A percentile compares a stretch with the other conserved stretches of the same genome.
phyloP scores from a whole-genome alignment of 2,888 invertebrate species.

The Calliphora vomitoria region DNA sequence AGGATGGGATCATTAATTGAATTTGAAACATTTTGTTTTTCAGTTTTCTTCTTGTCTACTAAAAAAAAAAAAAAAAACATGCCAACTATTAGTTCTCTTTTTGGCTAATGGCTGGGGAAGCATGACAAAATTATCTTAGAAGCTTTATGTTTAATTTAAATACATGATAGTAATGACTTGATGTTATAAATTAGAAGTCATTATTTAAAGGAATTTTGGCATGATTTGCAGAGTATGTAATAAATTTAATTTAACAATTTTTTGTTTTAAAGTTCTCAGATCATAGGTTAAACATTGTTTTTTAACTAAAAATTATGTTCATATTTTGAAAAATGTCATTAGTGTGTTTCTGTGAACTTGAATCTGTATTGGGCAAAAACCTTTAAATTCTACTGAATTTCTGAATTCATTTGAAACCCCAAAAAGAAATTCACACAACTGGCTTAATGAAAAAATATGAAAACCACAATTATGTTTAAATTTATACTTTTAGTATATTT shows the following conservation, averaged over 20 bases:
- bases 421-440: neutral
- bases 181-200: neutral
- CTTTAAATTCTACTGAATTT: neutral
- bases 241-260: neutral
- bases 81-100: neutral
- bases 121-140: neutral
- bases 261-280: neutral
- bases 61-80: neutral
- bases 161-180: neutral
- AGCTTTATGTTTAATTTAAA: neutral
- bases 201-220: neutral
- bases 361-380: too few relatives aligned
- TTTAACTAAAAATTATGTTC: too few relatives aligned
- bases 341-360: too few relatives aligned
- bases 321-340: too few relatives aligned
- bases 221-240: neutral
- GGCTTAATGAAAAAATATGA: neutral
- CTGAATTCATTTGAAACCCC: neutral
- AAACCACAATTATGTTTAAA: neutral
- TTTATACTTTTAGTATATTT: neutral
- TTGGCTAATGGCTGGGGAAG: neutral
- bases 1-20: constrained; percentile 26
- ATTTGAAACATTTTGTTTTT: neutral
- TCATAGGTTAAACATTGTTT: too few relatives aligned
- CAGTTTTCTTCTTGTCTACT: neutral